These are phyloP conservation scores for Cardiocondyla obscurior DNA, from an alignment of 1,140 invertebrate genomes.

Conservation along the genomic window DNA sequence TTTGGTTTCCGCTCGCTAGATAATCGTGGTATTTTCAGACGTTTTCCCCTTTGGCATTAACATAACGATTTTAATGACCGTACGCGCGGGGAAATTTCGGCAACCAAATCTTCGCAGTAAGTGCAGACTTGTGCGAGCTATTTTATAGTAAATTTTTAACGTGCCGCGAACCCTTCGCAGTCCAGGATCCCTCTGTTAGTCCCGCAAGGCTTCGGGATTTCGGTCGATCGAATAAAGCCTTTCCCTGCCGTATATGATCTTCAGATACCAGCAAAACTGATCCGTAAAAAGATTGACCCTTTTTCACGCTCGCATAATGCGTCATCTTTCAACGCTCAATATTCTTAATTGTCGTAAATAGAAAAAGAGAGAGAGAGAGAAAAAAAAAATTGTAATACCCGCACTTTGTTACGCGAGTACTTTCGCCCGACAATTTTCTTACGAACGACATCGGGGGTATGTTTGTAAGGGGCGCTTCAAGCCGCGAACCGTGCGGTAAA, in stretches of 20 bases:
- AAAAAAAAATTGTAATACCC: neutral
- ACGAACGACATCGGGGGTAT: neutral
- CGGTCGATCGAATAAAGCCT: conserved; percentile 70
- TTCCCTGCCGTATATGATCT: conserved; percentile 61
- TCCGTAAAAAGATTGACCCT: conserved; percentile 55
- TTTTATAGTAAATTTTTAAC: conserved; percentile 73
- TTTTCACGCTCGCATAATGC: conserved; percentile 12
- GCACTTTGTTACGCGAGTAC: neutral
- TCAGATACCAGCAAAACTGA: conserved; percentile 59
- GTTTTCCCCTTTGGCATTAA: neutral
- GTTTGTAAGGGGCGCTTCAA: neutral
- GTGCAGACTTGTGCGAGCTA: conserved; percentile 72
- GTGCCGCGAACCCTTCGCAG: conserved; percentile 67
- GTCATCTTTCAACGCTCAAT: neutral
- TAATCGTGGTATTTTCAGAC: conserved; percentile 19
- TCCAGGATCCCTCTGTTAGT: conserved; percentile 68
- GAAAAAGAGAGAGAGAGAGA: no score
- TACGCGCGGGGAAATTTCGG: conserved; percentile 49
- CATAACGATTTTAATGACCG: neutral
- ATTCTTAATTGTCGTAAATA: neutral
- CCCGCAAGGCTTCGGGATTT: conserved; percentile 68
- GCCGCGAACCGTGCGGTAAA: neutral
- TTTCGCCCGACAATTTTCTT: neutral
- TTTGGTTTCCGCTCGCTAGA: neutral
- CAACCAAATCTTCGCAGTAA: conserved; percentile 61